A percentile compares a stretch with the other conserved stretches of the same genome.
Evolutionary conservation across 2,113 vertebrate species (phyloP).

Genomic region (Calidris pygmaea): DNA sequence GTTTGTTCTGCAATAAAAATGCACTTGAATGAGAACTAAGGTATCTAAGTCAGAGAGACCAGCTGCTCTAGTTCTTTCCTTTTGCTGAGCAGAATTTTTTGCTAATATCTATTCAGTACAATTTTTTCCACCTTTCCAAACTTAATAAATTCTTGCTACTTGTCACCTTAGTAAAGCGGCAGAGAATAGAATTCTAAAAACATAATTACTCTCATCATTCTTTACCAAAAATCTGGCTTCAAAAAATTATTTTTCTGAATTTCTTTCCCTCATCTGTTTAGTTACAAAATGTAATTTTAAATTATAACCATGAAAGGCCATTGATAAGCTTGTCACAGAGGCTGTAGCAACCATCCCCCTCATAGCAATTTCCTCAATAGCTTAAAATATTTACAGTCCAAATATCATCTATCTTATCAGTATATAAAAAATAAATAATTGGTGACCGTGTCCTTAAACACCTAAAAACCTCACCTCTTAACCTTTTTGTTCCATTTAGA

Average conservation of each 20-base stretch:
- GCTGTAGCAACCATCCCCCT: not conserved
- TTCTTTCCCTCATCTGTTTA: not conserved
- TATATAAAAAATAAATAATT: not conserved
- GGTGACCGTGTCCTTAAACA: not conserved
- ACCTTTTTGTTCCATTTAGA: not conserved
- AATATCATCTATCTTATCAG: not conserved
- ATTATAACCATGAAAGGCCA: not conserved
- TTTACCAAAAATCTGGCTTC: not conserved
- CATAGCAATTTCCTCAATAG: not conserved
- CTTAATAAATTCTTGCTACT: not conserved
- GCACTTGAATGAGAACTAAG: not conserved
- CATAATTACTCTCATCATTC: not conserved
- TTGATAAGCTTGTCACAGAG: not conserved
- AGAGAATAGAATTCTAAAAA: not conserved
- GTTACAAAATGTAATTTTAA: not conserved
- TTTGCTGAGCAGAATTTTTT: not conserved
- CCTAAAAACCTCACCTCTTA: fast-evolving
- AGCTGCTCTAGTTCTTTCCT: not conserved
- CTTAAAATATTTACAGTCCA: not conserved
- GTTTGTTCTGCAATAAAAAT: not conserved
- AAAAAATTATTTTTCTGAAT: not conserved
- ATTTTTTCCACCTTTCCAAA: not conserved
- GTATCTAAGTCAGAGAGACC: not conserved
- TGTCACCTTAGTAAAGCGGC: not conserved
- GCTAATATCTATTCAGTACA: not conserved